Base-by-base conservation (phyloP, 1,140 invertebrate species). In the Hylaeus anthracinus region DNA sequence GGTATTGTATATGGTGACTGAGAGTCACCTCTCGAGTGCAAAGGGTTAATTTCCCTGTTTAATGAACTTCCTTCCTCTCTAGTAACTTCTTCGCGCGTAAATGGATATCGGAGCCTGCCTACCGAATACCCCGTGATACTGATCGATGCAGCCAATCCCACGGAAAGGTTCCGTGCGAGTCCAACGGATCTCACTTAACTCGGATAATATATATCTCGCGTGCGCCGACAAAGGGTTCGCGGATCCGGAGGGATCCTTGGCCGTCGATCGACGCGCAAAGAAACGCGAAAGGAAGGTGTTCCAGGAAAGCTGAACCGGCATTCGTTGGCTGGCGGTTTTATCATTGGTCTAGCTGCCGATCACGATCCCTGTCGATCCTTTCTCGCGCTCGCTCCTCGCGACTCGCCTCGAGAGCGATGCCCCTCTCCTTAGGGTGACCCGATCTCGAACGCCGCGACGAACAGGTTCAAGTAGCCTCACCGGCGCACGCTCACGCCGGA, bases 401-500 rank as follows among this genome's bases (percentile, higher is more conserved):
- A 12, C 3, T 10, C n/a, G 14, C 14, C 14, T n/a, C 53, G 15
- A 61, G 56, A 67, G 15, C 65, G 51, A 69, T 63, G 51, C 65
- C 79, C 72, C 72, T 69, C 55, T 48, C 39, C 53, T 26, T 26
- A 15, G 41, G 63, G 67, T 82, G 79, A 84, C 79, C 83, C 67
- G 83, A 85, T 85, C 83, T 82, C 81, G 79, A 56, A 15, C 26
- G 9, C 63, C 51, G 41, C 72, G 70, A 58, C 70, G 81, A 85
- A 85, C 83, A 83, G 84, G 82, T 83, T 85, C 83, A 83, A 53
- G 78, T 81, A 83, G 72, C 61, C 77, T 81, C 66, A 70, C 53
- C 51, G 10, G 15, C 43, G 48, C 66, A 26, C 43, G 58, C 51
- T 51, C n/a, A 43, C 41, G 45, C 51, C 64, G 6, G 61, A 56